Base-by-base conservation (phyloP, 2,113 vertebrate genomes). In the Eclectus roratus region DNA sequence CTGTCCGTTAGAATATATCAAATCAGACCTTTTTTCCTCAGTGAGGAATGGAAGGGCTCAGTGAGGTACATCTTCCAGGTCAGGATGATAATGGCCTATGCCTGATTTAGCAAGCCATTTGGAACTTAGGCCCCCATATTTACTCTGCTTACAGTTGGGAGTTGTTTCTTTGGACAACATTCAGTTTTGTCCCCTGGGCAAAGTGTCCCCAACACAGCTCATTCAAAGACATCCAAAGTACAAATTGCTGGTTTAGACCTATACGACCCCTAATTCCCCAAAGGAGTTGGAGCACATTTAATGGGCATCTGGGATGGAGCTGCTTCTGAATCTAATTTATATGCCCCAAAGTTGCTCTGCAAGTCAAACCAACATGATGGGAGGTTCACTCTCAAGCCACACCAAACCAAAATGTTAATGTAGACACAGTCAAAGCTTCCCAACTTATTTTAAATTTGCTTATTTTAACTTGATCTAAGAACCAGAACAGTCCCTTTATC, bases 251-350 rank as follows among this genome's bases (percentile, higher is more conserved):
- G 14, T 80, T 64, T 69, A 55, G 24, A 65, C 9, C 4, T 6
- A 5, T 24, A 11, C 39, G 33, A 1, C 5, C 4, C 5, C 4
- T 8, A 9, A 5, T 15, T 1, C 5, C 16, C 9, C 2, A 18
- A 70, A 52, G 3, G 24, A 55, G 12, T 1, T 55, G 35, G 25
- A 71, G 9, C 17, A 21, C 20, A 5, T 85, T 84, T 55, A 79
- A 76, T 9, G 18, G 20, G 15, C 1, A 1, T 39, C 60, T 39
- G 55, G 55, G 27, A 37, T 15, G 19, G 46, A 87, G 6, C 11
- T 80, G 12, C 70, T 61, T 69, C 71, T 71, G 47, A 64, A 19
- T 72, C 12, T 24, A 53, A 56, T 25, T 71, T 9, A 10, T 20
- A 20, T 31, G 24, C 39, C 47, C 21, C 21, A 14, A 69, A 79